Percentiles rank a stretch among this genome's conserved stretches.
These are phyloP conservation scores for Drosophila kurseongensis DNA, from an alignment of 1,140 invertebrate genomes.

Conservation along the genomic window DNA sequence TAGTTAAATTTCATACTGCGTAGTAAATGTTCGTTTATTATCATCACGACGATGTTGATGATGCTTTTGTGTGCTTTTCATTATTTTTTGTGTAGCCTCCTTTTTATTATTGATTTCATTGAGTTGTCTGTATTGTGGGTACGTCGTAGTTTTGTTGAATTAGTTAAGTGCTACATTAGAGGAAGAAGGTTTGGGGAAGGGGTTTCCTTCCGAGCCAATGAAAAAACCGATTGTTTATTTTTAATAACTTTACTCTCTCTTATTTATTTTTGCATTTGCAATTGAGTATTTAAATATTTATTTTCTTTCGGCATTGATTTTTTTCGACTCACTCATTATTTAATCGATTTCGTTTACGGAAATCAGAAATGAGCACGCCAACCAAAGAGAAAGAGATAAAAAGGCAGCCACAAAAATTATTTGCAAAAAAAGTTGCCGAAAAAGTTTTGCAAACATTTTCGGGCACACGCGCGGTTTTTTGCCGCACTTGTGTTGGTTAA, in stretches of 20 bases:
- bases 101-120: constrained; percentile 70
- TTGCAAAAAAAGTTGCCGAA: constrained; percentile 26
- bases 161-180: constrained; percentile 76
- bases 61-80: constrained; percentile 65
- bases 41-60: constrained; percentile 46
- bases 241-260: constrained; percentile 33
- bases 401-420: constrained; percentile 46
- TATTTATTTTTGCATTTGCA: constrained; percentile 55
- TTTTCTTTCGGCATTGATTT: constrained; percentile 50
- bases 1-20: constrained; percentile 73
- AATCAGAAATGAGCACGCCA: constrained; percentile 50
- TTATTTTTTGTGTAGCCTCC: constrained; percentile 41
- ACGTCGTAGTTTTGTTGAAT: constrained; percentile 78
- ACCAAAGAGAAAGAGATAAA: constrained; percentile 49
- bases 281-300: constrained; percentile 66
- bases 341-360: constrained; percentile 78
- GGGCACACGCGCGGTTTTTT: constrained; percentile 36
- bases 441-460: constrained; percentile 63
- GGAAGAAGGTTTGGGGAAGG: constrained; percentile 7
- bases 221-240: constrained; percentile 16
- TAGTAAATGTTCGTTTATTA: constrained; percentile 61
- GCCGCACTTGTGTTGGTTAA: constrained; percentile 70
- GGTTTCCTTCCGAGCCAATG: constrained; percentile 23
- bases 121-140: constrained; percentile 42
- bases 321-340: constrained; percentile 57